A percentile compares a stretch with the other conserved stretches of the same genome.
These are phyloP conservation scores for Bhutanitis thaidina DNA, from an alignment of 2,888 invertebrate genomes.

Conservation along the genomic window DNA sequence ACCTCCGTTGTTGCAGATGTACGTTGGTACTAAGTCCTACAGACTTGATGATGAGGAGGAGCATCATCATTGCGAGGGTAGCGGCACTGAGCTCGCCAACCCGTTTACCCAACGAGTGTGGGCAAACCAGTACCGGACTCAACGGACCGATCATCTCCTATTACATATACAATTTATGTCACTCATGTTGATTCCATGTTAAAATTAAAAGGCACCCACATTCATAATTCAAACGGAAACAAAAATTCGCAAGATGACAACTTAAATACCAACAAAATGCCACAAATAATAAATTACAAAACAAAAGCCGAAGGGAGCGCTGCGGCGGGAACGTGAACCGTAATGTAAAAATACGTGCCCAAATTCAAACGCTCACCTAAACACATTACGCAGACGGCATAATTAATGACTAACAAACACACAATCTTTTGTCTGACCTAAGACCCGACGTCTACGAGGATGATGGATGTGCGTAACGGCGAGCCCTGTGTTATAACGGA, in stretches of 20 bases:
- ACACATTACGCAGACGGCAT: constrained; percentile 6
- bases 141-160: no score
- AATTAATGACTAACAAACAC: constrained; percentile 23
- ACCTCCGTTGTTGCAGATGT: no score
- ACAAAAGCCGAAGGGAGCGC: neutral
- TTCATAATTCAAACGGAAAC: no score
- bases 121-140: no score
- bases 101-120: no score
- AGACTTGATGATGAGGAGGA: no score
- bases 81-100: no score
- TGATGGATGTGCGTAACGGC: constrained; percentile 21
- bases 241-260: neutral
- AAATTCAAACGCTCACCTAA: constrained; percentile 8
- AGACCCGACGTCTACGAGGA: constrained; percentile 13
- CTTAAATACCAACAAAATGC: neutral
- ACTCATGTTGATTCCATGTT: no score
- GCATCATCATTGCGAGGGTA: no score
- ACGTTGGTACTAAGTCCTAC: no score
- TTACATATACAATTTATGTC: no score
- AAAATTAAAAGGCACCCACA: no score
- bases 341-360: constrained; percentile 8
- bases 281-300: neutral
- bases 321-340: neutral
- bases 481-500: constrained; percentile 12
- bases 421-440: constrained; percentile 19